Conservation (phyloP, 2,113 vertebrate species). For the Toxostoma redivivum region DNA sequence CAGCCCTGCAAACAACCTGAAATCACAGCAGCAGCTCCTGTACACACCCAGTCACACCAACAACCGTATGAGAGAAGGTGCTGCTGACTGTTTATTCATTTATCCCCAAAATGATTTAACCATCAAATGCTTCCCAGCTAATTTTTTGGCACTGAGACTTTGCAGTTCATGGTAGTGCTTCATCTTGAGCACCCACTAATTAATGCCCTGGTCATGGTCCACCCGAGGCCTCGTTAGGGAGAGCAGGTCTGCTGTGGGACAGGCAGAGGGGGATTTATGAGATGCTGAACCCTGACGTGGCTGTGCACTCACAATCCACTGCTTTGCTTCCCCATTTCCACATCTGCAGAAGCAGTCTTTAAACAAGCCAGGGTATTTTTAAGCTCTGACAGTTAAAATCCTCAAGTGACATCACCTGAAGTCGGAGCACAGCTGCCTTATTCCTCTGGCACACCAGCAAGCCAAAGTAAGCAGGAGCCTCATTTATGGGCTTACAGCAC, state of each 20-base stretch:
- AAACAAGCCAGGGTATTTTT: conserved; percentile 15
- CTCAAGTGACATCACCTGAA: conserved; percentile 54
- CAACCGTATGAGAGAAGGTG: accelerated
- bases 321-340: not conserved
- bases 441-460: not conserved
- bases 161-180: not conserved
- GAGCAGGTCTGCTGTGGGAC: not conserved
- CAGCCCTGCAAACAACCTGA: not conserved
- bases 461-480: conserved; percentile 38
- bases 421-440: conserved; percentile 16
- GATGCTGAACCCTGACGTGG: not conserved
- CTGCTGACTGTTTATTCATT: not conserved
- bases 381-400: conserved; percentile 40
- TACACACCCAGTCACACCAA: not conserved
- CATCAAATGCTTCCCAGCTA: not conserved
- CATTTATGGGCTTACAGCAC: not conserved
- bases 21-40: not conserved
- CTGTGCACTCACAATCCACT: not conserved
- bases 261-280: not conserved
- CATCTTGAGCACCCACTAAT: not conserved
- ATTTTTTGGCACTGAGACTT: not conserved
- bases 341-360: conserved; percentile 25
- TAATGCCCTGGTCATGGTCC: not conserved
- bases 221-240: not conserved
- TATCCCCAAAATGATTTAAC: not conserved